Base-by-base conservation (phyloP, 2,888 invertebrate species). In the Ariolimax columbianus region DNA sequence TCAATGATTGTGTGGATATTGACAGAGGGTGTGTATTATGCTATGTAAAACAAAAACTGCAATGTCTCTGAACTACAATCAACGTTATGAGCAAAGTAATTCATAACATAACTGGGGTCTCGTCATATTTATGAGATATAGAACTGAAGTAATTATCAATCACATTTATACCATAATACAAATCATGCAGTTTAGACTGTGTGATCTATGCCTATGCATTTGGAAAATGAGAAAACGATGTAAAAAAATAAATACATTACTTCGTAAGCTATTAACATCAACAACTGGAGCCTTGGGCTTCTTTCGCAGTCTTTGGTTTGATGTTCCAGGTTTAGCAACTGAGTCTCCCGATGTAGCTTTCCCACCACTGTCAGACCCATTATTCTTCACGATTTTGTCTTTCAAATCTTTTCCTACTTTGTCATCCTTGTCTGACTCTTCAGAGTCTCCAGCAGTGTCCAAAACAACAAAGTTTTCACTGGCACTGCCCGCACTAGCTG, bases 281-380 rank as follows among this genome's bases (percentile, higher is more conserved):
- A 84, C 84, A n/a, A 84, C 84, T 30, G 84, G 84, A 17, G 84
- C 84, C 59, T 84, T 84, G 43, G 80, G 84, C 43, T 84, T 84
- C 40, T 79, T 84, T 40, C 84, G 55, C 66, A 84, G n/a, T 47
- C 80, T 55, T 59, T 80, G 75, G 19, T 73, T 84, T 30, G 84
- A 38, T 0, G 75, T 68, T 14, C 51, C 72, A 14, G 80, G 59
- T 26, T 80, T 84, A n/a, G 75, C 40, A 83, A 26, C 59, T 30
- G 80, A 4, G 43, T 84, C 80, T 63, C 66, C 40, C 3, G 36
- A 19, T 2, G 80, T 19, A 30, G 84, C 26, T 59, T 84, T 84
- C 0, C 70, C 80, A 9, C 55, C 80, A 73, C 30, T 55, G 59
- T 84, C 84, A 59, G 84, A 59, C 7, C 40, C 55, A 80, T 36